A percentile compares a stretch with the other conserved stretches of the same genome.
These are phyloP conservation scores for Carettochelys insculpta DNA, from an alignment of 2,113 vertebrate genomes.

Conservation along the genomic window DNA sequence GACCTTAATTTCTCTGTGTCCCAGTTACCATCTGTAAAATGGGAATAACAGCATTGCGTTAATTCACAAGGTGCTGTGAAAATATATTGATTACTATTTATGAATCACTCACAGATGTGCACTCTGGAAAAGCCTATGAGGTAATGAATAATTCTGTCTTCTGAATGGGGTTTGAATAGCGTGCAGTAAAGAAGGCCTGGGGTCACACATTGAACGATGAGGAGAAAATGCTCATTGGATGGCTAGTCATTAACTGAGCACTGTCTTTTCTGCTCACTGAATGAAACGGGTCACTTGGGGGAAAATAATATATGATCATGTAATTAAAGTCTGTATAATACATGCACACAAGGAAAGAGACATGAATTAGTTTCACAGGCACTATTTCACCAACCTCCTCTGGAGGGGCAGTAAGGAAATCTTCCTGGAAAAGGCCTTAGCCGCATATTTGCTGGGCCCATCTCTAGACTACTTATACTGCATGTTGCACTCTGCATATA, in stretches of 20 bases:
- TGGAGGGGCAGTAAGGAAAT: not conserved
- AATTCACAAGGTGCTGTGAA: not conserved
- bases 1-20: not conserved
- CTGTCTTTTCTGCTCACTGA: not conserved
- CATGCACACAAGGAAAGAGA: not conserved
- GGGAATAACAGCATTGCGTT: not conserved
- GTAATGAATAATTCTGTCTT: not conserved
- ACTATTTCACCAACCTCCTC: not conserved
- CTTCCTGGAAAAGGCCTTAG: not conserved
- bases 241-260: not conserved
- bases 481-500: not conserved
- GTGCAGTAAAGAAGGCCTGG: not conserved
- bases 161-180: not conserved
- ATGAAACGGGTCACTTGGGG: not conserved
- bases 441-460: not conserved
- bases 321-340: not conserved
- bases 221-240: not conserved
- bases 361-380: not conserved
- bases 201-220: not conserved
- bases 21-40: not conserved
- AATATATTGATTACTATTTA: not conserved
- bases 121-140: not conserved
- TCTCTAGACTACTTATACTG: not conserved
- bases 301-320: not conserved
- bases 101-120: not conserved